Percentiles rank a stretch among this genome's conserved stretches.
phyloP scores from a whole-genome alignment of 2,113 vertebrate species.

The Diglossa brunneiventris region DNA sequence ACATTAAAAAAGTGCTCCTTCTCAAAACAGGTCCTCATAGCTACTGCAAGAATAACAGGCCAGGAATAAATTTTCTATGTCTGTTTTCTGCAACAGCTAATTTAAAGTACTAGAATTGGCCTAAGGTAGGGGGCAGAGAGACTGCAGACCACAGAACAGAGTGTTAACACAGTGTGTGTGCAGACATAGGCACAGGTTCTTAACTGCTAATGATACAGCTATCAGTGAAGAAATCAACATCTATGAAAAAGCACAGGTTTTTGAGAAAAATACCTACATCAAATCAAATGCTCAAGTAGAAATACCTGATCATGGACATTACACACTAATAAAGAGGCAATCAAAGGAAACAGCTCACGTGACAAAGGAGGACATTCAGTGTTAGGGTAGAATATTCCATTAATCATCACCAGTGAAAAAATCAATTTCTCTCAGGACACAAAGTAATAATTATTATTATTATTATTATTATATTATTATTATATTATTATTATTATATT shows the following conservation, averaged over 20 bases:
- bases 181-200: background rate
- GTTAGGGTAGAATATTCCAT: background rate
- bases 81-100: background rate
- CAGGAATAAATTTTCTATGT: background rate
- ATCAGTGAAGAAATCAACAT: background rate
- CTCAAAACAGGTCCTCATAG: background rate
- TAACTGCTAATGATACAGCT: background rate
- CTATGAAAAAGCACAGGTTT: background rate
- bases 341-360: background rate
- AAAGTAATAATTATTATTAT: background rate
- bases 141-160: background rate
- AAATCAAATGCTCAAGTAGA: background rate
- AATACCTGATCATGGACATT: background rate
- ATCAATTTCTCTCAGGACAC: background rate
- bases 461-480: too few species aligned
- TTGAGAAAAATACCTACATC: background rate
- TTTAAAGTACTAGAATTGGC: background rate
- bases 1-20: background rate
- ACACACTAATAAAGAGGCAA: background rate
- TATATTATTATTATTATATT: too few species aligned
- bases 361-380: background rate
- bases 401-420: background rate
- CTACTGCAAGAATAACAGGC: background rate
- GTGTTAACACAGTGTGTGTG: background rate
- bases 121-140: background rate